Evolutionary conservation across 1,140 invertebrate genomes (phyloP).

Genomic region (Tetragonula clypearis): DNA sequence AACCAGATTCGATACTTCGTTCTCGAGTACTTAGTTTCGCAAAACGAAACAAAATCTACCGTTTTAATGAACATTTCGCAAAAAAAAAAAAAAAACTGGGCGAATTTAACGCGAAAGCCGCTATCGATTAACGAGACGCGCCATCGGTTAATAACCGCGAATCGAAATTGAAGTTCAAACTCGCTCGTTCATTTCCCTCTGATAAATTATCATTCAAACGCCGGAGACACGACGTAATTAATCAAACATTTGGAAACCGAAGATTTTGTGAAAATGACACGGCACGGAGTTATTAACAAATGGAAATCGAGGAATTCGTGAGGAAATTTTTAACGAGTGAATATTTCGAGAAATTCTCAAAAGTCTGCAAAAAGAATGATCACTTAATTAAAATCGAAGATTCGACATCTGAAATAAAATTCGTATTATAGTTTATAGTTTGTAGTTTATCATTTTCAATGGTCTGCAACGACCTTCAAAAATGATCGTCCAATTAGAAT

Average conservation of each 20-base stretch:
- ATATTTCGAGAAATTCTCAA: not conserved
- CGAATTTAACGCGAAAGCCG: not conserved
- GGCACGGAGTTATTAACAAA: not conserved
- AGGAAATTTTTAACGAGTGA: not conserved
- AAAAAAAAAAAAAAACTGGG: not conserved
- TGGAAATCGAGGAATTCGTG: not conserved
- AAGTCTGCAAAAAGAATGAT: too few species aligned
- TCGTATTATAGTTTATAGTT: too few species aligned
- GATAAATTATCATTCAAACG: not conserved
- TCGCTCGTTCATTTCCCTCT: not conserved
- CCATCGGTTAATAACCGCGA: not conserved
- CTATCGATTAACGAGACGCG: not conserved
- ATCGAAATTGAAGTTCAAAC: not conserved
- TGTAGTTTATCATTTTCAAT: too few species aligned
- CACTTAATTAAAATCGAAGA: too few species aligned
- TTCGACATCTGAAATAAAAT: too few species aligned
- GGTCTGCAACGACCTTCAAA: too few species aligned
- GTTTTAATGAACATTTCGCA: not conserved
- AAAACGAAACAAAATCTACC: not conserved
- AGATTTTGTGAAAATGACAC: not conserved
- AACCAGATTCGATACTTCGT: too few species aligned
- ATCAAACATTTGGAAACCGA: not conserved
- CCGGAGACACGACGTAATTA: not conserved
- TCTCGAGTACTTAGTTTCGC: not conserved
- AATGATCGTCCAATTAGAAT: too few species aligned